Conservation (phyloP, 2,888 invertebrate species). For the Antitype chi region DNA sequence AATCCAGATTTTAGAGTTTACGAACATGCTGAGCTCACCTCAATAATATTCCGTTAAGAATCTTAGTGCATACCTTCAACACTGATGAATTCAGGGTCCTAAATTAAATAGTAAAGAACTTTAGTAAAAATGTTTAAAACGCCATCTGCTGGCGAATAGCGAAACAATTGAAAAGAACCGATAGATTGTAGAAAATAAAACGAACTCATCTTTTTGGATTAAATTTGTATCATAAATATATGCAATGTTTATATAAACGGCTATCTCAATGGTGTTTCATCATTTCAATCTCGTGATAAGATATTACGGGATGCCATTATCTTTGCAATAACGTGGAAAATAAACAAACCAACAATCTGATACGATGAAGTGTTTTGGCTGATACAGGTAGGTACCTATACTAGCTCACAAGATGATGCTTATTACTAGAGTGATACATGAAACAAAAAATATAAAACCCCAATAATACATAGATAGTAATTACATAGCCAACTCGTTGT, state of each 20-base stretch:
- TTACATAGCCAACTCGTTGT: not conserved
- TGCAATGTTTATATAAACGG: not conserved
- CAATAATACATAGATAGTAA: not conserved
- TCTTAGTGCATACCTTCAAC: constrained; percentile 78
- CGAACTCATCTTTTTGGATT: not conserved
- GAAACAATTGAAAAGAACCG: not conserved
- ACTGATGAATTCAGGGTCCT: constrained; percentile 76
- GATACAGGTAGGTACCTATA: not conserved
- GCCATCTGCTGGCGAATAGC: constrained; percentile 39
- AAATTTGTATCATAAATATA: not conserved
- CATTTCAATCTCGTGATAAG: constrained; percentile 43
- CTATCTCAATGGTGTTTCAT: constrained; percentile 40
- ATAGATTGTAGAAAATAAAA: not conserved
- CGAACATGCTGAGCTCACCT: constrained; percentile 77
- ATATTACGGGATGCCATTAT: constrained; percentile 34
- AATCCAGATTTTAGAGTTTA: not conserved
- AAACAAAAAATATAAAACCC: not conserved
- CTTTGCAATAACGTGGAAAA: constrained; percentile 38
- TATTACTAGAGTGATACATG: not conserved
- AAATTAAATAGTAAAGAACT: constrained; percentile 54
- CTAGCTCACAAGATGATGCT: not conserved
- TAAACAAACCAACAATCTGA: constrained; percentile 37
- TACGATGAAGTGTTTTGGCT: constrained; percentile 10
- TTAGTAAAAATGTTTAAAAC: constrained; percentile 12
- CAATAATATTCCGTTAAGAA: constrained; percentile 78